Evolutionary conservation across 2,888 invertebrate species (phyloP).

Genomic region (Hydraecia micacea): DNA sequence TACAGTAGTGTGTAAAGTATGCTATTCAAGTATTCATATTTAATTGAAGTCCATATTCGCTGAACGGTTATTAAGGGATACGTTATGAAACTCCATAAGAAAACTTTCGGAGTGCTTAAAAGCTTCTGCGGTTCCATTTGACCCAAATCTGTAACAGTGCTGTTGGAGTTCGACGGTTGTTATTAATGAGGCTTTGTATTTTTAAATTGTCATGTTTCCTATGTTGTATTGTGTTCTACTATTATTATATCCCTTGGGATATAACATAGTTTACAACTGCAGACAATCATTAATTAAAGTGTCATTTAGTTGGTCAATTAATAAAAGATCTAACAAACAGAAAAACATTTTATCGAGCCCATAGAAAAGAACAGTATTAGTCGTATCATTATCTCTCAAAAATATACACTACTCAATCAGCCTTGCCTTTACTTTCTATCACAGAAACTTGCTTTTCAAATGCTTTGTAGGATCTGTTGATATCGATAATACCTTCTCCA

Average conservation of each 20-base stretch:
- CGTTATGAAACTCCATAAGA: constrained; percentile 4
- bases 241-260: too few relatives aligned
- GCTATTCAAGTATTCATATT: neutral
- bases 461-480: neutral
- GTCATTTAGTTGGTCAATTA: neutral
- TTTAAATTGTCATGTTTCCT: neutral
- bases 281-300: neutral
- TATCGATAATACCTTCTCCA: neutral
- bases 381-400: neutral
- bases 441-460: neutral
- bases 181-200: constrained; percentile 8
- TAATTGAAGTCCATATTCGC: neutral
- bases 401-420: neutral
- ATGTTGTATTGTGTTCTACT: neutral
- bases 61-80: constrained; percentile 5
- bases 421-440: neutral
- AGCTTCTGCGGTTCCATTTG: constrained; percentile 30
- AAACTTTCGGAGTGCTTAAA: constrained; percentile 39
- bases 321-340: neutral
- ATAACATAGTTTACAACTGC: neutral
- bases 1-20: neutral
- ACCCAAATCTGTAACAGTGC: constrained; percentile 13
- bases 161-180: constrained; percentile 27
- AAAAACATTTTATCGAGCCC: neutral
- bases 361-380: neutral